Percentiles rank a stretch among this genome's conserved stretches.
These are phyloP conservation scores for Spizella passerina DNA, from an alignment of 2,797 vertebrate species.

Conservation along the genomic window DNA sequence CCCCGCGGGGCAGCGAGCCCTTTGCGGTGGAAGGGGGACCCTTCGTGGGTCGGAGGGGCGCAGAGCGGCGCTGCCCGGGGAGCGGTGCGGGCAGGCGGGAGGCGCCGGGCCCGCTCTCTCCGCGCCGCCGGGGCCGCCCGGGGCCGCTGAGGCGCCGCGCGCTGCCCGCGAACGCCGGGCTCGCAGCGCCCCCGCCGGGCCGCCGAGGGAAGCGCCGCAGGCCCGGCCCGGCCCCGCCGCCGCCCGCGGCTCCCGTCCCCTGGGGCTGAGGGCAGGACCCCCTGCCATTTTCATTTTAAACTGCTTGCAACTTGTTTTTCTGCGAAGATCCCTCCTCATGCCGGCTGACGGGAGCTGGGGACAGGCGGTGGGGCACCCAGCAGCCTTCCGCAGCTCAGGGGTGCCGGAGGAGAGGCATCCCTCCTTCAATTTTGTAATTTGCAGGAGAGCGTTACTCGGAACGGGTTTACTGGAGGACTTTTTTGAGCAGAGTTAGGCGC, in stretches of 20 bases:
- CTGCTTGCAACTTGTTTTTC: not conserved
- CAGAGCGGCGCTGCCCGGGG: not conserved
- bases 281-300: not conserved
- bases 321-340: not conserved
- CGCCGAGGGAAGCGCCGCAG: not conserved
- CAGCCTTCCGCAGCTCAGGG: not conserved
- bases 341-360: not conserved
- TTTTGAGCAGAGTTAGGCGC: not conserved
- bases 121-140: too few species aligned
- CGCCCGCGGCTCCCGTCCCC: too few species aligned
- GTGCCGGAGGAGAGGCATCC: not conserved
- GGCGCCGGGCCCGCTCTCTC: not conserved
- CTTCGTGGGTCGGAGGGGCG: not conserved
- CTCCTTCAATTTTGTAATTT: not conserved
- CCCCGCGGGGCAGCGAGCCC: not conserved
- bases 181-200: slow-evolving; percentile 61
- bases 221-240: not conserved
- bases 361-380: not conserved
- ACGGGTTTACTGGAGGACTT: not conserved
- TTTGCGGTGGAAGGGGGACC: not conserved
- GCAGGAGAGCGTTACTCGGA: not conserved
- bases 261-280: not conserved
- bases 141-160: not conserved
- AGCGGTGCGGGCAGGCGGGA: not conserved
- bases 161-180: not conserved